Evolutionary conservation across 2,113 vertebrate species (phyloP), one percentile per base, ranked within the genome.

Genomic region (Pholis gunnellus): DNA sequence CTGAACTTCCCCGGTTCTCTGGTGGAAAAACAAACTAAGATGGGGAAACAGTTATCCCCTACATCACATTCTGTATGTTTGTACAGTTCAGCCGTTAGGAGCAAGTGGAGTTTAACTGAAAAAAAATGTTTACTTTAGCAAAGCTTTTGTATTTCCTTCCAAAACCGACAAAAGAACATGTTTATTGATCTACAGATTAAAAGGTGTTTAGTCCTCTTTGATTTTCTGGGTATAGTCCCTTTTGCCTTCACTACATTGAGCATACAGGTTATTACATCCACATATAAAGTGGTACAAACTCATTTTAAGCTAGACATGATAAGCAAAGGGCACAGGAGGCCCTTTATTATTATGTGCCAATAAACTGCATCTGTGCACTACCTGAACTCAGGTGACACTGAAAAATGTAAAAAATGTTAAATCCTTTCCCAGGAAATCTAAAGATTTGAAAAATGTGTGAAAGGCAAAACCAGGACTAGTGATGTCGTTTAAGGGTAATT

Each of bases 21-120:
- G 31, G 72, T 83, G 57, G 52, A 85, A 87, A 91, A 90, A 89
- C 46, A 88, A 93, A 89, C 89, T 4, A 4, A 36, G 72, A 85
- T 64, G 4, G 38, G 81, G 73, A 87, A 88, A 76, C 50, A 34
- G 79, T 60, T 52, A 83, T 81, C 89, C 89, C 78, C 76, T 81
- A 57, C 50, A 72, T 81, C 60, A 73, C 29, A 59, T 31, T 83
- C 29, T 60, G 79, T 72, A 25, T 82, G 69, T 88, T 90, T 91
- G 66, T 73, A 82, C 52, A 81, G 78, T 76, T 72, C 44, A 74
- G 63, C 31, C 6, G 17, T 15, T 75, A 60, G 68, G 59, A 75
- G 61, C 31, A 69, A 46, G 78, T 75, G 25, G 42, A 81, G 18
- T 78, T 75, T 27, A 57, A 81, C 3, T 65, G n/a, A 60, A 34